Evolutionary conservation across 2,113 vertebrate species (phyloP).

Genomic region (Terrapene triunguis): DNA sequence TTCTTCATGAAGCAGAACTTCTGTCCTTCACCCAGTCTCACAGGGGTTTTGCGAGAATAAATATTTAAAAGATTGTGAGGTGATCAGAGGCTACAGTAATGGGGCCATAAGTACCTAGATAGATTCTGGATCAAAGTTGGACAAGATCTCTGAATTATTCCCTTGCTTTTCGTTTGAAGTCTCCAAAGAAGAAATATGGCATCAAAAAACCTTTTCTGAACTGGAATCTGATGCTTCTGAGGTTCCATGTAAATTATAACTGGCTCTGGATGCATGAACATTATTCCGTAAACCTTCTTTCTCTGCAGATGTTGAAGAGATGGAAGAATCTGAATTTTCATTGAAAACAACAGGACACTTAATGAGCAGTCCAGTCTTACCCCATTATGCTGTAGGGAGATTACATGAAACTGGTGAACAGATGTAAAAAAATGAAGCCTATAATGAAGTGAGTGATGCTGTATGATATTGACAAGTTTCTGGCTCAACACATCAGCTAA

Average conservation of each 20-base stretch:
- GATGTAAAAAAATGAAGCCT: slow-evolving; percentile 67
- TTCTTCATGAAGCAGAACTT: no score
- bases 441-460: slow-evolving; percentile 55
- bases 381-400: slow-evolving; percentile 62
- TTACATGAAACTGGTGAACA: slow-evolving; percentile 66
- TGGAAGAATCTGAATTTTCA: neutral
- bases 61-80: no score
- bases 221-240: neutral
- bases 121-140: neutral
- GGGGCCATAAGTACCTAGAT: neutral
- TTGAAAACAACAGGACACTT: slow-evolving; percentile 6
- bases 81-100: no score
- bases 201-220: neutral
- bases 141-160: neutral
- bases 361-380: slow-evolving; percentile 63
- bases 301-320: neutral
- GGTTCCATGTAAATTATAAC: neutral
- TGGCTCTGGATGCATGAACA: neutral
- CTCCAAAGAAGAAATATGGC: no score
- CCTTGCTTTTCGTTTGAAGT: neutral
- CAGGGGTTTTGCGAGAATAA: no score
- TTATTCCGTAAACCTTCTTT: neutral
- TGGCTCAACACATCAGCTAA: slow-evolving; percentile 61
- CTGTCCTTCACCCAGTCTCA: no score
- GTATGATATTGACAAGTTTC: slow-evolving; percentile 46